These are phyloP conservation scores for Forbesichthys agassizii DNA, from an alignment of 2,113 vertebrate species.

Conservation along the genomic window DNA sequence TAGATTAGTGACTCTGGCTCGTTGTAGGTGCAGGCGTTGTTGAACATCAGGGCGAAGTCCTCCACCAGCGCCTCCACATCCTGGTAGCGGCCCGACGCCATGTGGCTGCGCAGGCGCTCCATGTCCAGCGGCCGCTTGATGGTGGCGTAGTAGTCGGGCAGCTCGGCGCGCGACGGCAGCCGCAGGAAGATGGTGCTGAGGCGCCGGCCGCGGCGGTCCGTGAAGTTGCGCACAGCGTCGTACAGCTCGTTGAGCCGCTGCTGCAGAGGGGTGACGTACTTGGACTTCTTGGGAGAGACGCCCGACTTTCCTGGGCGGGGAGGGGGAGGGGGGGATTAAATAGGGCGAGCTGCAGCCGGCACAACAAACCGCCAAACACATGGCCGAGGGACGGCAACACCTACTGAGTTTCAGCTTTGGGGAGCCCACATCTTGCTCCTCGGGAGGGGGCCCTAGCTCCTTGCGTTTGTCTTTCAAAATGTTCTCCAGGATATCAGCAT, in stretches of 20 bases:
- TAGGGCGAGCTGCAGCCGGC: neutral
- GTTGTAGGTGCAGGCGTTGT: conserved; percentile 97
- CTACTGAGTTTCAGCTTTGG: conserved; percentile 96
- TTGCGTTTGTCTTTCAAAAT: conserved; percentile 94
- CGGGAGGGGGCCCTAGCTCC: conserved; percentile 88
- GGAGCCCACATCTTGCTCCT: conserved; percentile 92
- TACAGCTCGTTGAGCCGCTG: conserved; percentile 95
- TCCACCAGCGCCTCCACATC: conserved; percentile 95
- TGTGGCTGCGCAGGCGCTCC: conserved; percentile 95
- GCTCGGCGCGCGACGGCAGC: conserved; percentile 90
- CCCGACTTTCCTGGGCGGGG: conserved; percentile 84
- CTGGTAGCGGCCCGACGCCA: conserved; percentile 95
- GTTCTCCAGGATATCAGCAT: conserved; percentile 94
- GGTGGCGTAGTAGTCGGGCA: conserved; percentile 97
- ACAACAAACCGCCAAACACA: neutral
- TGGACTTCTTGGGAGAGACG: conserved; percentile 94
- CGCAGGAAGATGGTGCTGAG: conserved; percentile 95
- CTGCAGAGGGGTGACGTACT: conserved; percentile 95
- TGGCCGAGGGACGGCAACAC: conserved; percentile 40
- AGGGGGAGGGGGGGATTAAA: neutral
- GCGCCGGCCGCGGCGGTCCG: conserved; percentile 91
- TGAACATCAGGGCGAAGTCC: conserved; percentile 98
- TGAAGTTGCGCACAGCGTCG: conserved; percentile 95
- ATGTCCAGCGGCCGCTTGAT: conserved; percentile 97
- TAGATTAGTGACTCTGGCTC: conserved; percentile 98